Evolutionary conservation across 2,797 vertebrate species (phyloP).

Genomic region (Sphenopsis melanotis): DNA sequence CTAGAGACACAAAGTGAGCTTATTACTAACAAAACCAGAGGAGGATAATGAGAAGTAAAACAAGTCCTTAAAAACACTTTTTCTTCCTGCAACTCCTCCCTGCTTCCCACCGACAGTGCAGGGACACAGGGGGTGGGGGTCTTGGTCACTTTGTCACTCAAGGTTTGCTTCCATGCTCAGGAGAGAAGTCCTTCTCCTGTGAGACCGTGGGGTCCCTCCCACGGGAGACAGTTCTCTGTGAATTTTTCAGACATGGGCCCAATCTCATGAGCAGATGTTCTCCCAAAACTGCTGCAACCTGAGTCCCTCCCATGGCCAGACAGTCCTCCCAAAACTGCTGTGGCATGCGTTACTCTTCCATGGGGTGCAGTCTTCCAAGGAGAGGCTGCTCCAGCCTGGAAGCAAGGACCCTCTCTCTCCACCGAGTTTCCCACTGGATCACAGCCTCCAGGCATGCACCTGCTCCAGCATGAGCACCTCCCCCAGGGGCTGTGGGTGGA

Average conservation of each 20-base stretch:
- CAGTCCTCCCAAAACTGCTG: background rate
- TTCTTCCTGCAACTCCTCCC: background rate
- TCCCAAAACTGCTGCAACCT: background rate
- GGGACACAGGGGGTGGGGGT: background rate
- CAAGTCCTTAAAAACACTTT: background rate
- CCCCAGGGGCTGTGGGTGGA: background rate
- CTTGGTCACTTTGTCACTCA: background rate
- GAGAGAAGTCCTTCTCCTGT: background rate
- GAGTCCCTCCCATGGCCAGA: background rate
- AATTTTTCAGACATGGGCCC: background rate
- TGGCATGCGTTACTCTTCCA: fast-evolving
- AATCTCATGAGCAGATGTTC: background rate
- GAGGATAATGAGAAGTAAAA: background rate
- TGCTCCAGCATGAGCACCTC: fast-evolving
- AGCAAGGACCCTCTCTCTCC: background rate
- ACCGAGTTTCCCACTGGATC: background rate
- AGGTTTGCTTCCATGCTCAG: background rate
- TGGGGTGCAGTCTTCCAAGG: background rate
- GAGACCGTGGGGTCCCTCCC: background rate
- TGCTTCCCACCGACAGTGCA: fast-evolving
- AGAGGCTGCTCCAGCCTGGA: background rate
- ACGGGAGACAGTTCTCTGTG: background rate
- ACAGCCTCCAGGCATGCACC: background rate
- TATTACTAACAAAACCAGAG: background rate
- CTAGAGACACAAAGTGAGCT: background rate